A percentile compares a stretch with the other conserved stretches of the same genome.
Evolutionary conservation across 2,797 vertebrate genomes (phyloP).

Genomic region (Pogonophryne albipinna): DNA sequence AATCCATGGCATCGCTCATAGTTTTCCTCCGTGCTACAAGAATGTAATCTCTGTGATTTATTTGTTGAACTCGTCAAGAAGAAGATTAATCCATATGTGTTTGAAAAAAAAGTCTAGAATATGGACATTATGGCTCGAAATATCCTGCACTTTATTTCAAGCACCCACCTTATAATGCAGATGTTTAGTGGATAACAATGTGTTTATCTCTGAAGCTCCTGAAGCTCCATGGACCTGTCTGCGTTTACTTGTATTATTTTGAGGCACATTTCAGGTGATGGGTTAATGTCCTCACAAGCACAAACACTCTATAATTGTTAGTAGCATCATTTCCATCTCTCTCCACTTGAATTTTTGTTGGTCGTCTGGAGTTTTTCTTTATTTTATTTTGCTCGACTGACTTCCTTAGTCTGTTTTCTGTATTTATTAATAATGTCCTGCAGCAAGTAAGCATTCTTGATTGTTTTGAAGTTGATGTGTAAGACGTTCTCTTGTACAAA

Average conservation of each 20-base stretch:
- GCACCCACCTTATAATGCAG: conserved; percentile 51
- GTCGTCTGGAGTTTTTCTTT: conserved; percentile 34
- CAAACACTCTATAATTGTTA: conserved; percentile 50
- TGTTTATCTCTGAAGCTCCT: conserved; percentile 21
- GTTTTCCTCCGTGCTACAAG: conserved; percentile 54
- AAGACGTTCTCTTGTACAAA: conserved; percentile 23
- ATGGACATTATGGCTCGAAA: conserved; percentile 58
- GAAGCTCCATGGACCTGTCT: conserved; percentile 27
- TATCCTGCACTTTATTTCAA: conserved; percentile 80
- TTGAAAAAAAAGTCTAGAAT: conserved; percentile 47
- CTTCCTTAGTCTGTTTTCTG: conserved; percentile 29
- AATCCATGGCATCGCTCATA: conserved; percentile 1
- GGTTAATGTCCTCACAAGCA: conserved; percentile 66
- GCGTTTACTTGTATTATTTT: conserved; percentile 27
- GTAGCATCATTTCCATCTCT: conserved; percentile 42
- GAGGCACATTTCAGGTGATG: conserved; percentile 55
- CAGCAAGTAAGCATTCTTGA: conserved; percentile 37
- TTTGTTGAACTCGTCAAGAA: conserved; percentile 55
- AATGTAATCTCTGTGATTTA: conserved; percentile 71
- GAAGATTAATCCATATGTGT: conserved; percentile 64
- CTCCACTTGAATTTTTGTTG: conserved; percentile 51
- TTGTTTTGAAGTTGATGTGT: conserved; percentile 43
- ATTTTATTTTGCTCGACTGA: conserved; percentile 29
- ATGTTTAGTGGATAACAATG: conserved; percentile 32
- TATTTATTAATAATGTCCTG: conserved; percentile 59